These are phyloP conservation scores for Parascotia fuliginaria DNA, from an alignment of 2,888 invertebrate genomes.

Conservation along the genomic window DNA sequence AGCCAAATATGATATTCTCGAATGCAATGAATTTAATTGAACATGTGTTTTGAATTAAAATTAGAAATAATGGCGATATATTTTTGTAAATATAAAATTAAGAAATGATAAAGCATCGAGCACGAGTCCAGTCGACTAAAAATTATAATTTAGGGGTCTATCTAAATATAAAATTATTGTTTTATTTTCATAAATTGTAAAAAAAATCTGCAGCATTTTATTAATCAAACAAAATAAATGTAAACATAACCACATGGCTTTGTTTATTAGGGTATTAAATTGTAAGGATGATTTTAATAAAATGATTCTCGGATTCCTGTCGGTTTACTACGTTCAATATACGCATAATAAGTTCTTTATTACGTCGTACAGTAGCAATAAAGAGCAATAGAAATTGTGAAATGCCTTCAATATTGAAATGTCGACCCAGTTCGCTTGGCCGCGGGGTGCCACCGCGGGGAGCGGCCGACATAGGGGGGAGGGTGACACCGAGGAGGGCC, in stretches of 20 bases:
- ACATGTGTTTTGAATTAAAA: too few relatives aligned
- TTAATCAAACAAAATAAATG: too few relatives aligned
- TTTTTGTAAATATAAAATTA: too few relatives aligned
- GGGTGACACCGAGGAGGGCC: slow-evolving; percentile 20
- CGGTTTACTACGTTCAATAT: slow-evolving; percentile 59
- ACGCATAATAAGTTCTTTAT: slow-evolving; percentile 71
- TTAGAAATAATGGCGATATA: too few relatives aligned
- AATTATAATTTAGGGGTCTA: too few relatives aligned
- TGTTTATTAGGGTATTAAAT: neutral
- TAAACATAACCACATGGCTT: too few relatives aligned
- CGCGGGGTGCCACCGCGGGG: slow-evolving; percentile 44
- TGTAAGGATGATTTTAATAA: slow-evolving; percentile 31
- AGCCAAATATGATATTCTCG: neutral
- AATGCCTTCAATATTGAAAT: slow-evolving; percentile 81
- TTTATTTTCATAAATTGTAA: too few relatives aligned
- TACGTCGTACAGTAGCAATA: slow-evolving; percentile 68
- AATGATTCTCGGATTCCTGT: slow-evolving; percentile 43
- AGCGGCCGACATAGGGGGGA: slow-evolving; percentile 33
- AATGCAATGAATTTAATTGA: neutral
- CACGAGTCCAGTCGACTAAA: too few relatives aligned
- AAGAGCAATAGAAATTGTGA: slow-evolving; percentile 77
- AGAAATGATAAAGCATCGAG: too few relatives aligned
- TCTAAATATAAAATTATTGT: too few relatives aligned
- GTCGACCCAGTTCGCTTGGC: slow-evolving; percentile 72
- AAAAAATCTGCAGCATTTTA: too few relatives aligned